phyloP scores from a whole-genome alignment of 2,888 invertebrate species.

The Polia nebulosa region DNA sequence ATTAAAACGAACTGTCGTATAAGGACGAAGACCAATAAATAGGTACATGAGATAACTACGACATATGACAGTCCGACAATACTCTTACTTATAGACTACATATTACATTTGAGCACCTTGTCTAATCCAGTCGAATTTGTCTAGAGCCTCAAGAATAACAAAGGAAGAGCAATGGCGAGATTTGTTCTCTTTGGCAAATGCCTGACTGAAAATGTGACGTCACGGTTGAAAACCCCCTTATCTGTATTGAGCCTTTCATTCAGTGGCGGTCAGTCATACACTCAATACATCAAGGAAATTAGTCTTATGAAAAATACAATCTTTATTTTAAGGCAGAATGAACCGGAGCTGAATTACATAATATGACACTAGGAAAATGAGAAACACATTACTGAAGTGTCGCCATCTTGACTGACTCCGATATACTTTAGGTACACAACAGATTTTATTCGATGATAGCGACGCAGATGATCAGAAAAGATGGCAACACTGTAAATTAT shows the following conservation, averaged over 20 bases:
- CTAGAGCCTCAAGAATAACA: constrained; percentile 23
- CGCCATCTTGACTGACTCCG: background rate
- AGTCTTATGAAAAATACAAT: background rate
- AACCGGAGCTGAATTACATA: background rate
- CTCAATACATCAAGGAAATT: background rate
- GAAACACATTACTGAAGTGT: constrained; percentile 6
- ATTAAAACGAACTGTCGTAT: constrained; percentile 26
- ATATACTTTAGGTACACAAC: too few species aligned
- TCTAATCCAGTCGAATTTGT: constrained; percentile 23
- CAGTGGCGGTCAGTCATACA: constrained; percentile 25
- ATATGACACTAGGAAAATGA: constrained; percentile 34
- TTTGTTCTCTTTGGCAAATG: constrained; percentile 48
- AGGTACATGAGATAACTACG: background rate
- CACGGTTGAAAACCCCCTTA: background rate
- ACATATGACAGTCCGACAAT: constrained; percentile 10
- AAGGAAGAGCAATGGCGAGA: constrained; percentile 14
- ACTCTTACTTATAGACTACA: constrained; percentile 17
- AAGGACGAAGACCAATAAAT: constrained; percentile 23
- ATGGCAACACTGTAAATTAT: constrained; percentile 8
- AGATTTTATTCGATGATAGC: background rate
- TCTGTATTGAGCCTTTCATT: constrained; percentile 1
- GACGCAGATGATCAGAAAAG: background rate
- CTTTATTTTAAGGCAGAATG: constrained; percentile 8
- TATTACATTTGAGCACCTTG: constrained; percentile 28
- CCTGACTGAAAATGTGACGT: constrained; percentile 24